Percentiles rank a stretch among this genome's conserved stretches.
Conservation (phyloP, 1,140 invertebrate species). For the Varroa destructor region DNA sequence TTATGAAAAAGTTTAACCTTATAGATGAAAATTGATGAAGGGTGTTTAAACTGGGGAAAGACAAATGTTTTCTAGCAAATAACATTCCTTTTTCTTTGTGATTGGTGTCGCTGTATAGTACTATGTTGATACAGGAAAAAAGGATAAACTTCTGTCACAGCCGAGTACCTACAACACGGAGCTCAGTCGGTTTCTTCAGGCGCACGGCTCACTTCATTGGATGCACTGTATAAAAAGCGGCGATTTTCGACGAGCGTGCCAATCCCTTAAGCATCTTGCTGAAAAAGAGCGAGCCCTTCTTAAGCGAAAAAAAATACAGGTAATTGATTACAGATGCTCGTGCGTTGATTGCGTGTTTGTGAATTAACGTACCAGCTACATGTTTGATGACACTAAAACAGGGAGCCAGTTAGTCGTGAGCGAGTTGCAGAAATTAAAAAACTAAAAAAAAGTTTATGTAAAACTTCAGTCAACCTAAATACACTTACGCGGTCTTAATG, state of each 20-base stretch:
- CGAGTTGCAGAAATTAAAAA: too few relatives aligned
- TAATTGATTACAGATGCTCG: background rate
- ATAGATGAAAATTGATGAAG: background rate
- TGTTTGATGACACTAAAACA: too few relatives aligned
- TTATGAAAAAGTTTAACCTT: background rate
- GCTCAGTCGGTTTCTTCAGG: slow-evolving; percentile 4
- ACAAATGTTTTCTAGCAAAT: too few relatives aligned
- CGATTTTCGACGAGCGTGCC: slow-evolving; percentile 6
- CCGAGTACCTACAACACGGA: slow-evolving; percentile 3
- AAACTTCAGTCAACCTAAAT: background rate
- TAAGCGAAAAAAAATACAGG: slow-evolving; percentile 5
- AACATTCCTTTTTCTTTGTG: too few relatives aligned
- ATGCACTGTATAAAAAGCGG: slow-evolving; percentile 14
- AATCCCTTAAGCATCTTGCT: slow-evolving; percentile 15
- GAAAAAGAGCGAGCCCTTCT: background rate
- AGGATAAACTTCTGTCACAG: slow-evolving; percentile 3
- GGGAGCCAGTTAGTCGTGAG: too few relatives aligned
- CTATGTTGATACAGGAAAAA: slow-evolving; percentile 17
- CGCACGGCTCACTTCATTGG: slow-evolving; percentile 7
- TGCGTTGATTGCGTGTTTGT: too few relatives aligned
- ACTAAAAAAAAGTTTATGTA: background rate
- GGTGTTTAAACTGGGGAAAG: too few relatives aligned
- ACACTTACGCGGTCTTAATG: too few relatives aligned
- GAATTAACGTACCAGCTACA: too few relatives aligned
- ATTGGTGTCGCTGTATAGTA: background rate